Conservation (phyloP, 2,797 vertebrate genomes). For the Sebastes itinus region DNA sequence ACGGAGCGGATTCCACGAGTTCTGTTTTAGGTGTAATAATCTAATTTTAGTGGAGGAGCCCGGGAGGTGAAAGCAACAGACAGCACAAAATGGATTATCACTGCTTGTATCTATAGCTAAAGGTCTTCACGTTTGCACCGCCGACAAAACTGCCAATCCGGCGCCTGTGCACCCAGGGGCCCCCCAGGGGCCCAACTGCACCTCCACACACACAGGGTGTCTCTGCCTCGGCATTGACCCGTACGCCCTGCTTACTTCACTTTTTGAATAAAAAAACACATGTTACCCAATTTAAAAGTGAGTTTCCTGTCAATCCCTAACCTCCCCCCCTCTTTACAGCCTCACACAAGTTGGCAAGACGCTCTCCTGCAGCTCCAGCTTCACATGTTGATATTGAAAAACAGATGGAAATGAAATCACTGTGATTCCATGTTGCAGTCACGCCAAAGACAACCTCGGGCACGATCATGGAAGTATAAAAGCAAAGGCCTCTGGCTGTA, state of each 20-base stretch:
- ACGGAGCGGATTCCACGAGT: conserved; percentile 69
- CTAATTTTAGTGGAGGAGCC: conserved; percentile 80
- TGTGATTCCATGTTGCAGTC: conserved; percentile 60
- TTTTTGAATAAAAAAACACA: conserved; percentile 77
- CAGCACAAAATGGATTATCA: conserved; percentile 75
- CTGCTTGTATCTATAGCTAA: conserved; percentile 74
- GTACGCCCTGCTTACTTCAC: conserved; percentile 20
- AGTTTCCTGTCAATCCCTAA: conserved; percentile 50
- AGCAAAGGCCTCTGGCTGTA: conserved; percentile 22
- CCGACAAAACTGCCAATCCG: conserved; percentile 24
- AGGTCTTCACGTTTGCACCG: conserved; percentile 60
- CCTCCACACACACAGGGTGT: neutral
- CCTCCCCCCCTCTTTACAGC: conserved; percentile 35
- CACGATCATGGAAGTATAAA: conserved; percentile 34
- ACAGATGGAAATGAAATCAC: conserved; percentile 83
- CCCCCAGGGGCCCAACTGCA: conserved; percentile 16
- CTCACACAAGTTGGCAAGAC: conserved; percentile 72
- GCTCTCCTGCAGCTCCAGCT: conserved; percentile 63
- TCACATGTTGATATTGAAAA: conserved; percentile 78
- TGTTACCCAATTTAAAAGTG: conserved; percentile 63
- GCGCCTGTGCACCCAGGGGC: neutral
- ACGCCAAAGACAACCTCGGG: conserved; percentile 74
- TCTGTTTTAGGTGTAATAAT: conserved; percentile 80
- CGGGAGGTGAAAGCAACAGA: conserved; percentile 62
- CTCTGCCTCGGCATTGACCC: conserved; percentile 31